Base-by-base conservation (phyloP, 2,113 vertebrate genomes). In the Ifrita kowaldi region DNA sequence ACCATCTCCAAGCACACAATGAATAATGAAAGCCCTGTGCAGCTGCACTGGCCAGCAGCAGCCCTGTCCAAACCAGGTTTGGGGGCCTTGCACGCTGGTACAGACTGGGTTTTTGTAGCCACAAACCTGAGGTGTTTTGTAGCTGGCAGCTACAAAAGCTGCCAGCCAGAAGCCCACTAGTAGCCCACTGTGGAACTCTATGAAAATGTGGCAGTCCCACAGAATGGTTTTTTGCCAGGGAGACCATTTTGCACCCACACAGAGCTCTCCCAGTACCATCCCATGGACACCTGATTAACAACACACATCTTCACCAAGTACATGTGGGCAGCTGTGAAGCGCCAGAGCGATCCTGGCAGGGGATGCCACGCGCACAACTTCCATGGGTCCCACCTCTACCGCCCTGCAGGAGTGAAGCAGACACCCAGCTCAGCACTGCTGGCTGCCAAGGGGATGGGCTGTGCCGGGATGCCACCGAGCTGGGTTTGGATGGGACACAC, bases 391-490 rank as follows among this genome's bases (percentile, higher is more conserved):
- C 75, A 41, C 8, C 44, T 60, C 88, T 44, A 26, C 9, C 33
- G 47, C 47, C 28, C 2, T 17, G 35, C 1, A 23, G 1, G 11
- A 22, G 57, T 28, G 78, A 41, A 53, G 53, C 65, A 23, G 85
- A 68, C 46, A 10, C 35, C 22, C 4, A 73, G 83, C 86, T 57
- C 81, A 82, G 90, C 46, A 6, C 32, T 67, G 33, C 50, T 76
- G 62, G 47, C 69, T 95, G 93, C 92, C 80, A 81, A 80, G 46
- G 85, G 69, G 44, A 80, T 27, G 47, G 63, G 67, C 10, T 83
- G 59, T 53, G 50, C 21, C 4, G 7, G 16, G 30, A 14, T 32
- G 93, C 47, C 90, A 83, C 53, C 1, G 0, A 65, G 75, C 62
- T 42, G 16, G 47, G 24, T 83, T 46, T 33, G 87, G 62, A 76